These are phyloP conservation scores for Digitonthophagus gazella DNA, from an alignment of 2,888 invertebrate genomes.

Conservation along the genomic window DNA sequence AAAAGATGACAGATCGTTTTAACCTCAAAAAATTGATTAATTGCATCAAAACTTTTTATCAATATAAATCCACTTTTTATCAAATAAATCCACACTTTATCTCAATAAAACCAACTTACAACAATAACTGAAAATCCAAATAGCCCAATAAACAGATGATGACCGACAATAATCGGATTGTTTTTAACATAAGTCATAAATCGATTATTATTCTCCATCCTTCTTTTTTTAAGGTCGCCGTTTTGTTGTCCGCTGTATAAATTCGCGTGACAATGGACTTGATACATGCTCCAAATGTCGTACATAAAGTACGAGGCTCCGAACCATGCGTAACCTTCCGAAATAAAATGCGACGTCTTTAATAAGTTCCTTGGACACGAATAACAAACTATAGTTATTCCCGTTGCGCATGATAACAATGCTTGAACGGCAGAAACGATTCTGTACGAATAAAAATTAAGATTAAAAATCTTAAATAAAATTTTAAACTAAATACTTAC, in stretches of 20 bases:
- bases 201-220: constrained; percentile 19
- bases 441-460: constrained; percentile 49
- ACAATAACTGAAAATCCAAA: constrained; percentile 73
- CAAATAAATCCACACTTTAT: neutral
- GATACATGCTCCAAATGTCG: constrained; percentile 79
- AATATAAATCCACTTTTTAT: no score
- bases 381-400: constrained; percentile 64
- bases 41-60: no score
- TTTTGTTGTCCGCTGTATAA: constrained; percentile 29
- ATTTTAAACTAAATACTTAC: constrained; percentile 52
- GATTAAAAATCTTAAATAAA: neutral
- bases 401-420: constrained; percentile 64
- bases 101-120: constrained; percentile 53
- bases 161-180: constrained; percentile 71
- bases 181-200: constrained; percentile 49
- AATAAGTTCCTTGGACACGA: constrained; percentile 69
- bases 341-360: constrained; percentile 67
- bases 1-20: no score
- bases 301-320: constrained; percentile 78
- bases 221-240: constrained; percentile 33
- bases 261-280: constrained; percentile 55
- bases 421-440: constrained; percentile 73
- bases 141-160: constrained; percentile 72
- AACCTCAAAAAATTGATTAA: no score
- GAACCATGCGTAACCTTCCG: constrained; percentile 77